Evolutionary conservation across 1,140 invertebrate species (phyloP).

Genomic region (Bombus confusus): DNA sequence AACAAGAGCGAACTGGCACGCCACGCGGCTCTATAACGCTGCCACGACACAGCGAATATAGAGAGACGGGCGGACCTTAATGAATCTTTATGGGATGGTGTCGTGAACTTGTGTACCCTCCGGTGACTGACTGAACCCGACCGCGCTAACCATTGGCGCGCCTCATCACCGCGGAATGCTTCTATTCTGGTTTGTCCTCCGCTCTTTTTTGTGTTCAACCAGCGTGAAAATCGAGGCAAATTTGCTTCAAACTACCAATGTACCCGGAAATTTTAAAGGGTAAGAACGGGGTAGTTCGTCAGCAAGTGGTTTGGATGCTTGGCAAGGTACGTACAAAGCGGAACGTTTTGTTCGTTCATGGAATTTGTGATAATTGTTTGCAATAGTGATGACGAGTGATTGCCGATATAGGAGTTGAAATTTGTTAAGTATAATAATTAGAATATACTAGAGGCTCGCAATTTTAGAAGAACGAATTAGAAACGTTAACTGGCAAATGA

Average conservation of each 20-base stretch:
- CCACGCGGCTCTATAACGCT: constrained; percentile 78
- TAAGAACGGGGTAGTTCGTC: not conserved
- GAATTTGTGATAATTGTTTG: not conserved
- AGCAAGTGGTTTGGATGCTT: not conserved
- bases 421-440: no score
- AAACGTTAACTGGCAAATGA: not conserved
- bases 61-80: constrained; percentile 80
- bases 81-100: constrained; percentile 83
- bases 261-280: not conserved
- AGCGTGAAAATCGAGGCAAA: not conserved
- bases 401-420: no score
- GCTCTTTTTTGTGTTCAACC: not conserved
- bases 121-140: constrained; percentile 80
- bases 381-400: no score
- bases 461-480: not conserved
- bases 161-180: constrained; percentile 40
- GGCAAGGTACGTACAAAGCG: not conserved
- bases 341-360: not conserved
- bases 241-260: not conserved
- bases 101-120: constrained; percentile 82
- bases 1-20: constrained; percentile 56
- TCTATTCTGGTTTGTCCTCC: not conserved
- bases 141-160: constrained; percentile 75
- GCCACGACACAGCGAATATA: constrained; percentile 79
- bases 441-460: no score